Percentiles rank a stretch among this genome's conserved stretches.
Evolutionary conservation across 2,888 invertebrate species (phyloP).

Genomic region (Hypena proboscidalis): DNA sequence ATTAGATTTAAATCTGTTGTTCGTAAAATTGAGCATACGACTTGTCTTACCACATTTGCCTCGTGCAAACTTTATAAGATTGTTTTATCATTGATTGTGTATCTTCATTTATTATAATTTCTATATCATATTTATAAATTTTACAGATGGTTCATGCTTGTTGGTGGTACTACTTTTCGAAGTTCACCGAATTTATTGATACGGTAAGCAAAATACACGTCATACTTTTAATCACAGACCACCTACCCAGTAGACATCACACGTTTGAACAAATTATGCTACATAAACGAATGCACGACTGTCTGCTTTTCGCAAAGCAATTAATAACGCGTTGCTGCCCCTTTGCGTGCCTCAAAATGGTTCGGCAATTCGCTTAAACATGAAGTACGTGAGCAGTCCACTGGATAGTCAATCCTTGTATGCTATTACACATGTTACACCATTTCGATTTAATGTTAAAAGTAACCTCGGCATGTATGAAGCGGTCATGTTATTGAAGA

Average conservation of each 20-base stretch:
- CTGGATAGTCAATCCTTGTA: not conserved
- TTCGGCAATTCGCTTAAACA: too few relatives aligned
- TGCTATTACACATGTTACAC: slow-evolving; percentile 6
- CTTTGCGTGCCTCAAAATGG: too few relatives aligned
- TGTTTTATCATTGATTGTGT: slow-evolving; percentile 2
- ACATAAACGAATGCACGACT: too few relatives aligned
- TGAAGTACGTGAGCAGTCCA: too few relatives aligned
- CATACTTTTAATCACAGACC: too few relatives aligned
- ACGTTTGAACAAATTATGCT: too few relatives aligned
- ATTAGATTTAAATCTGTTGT: too few relatives aligned
- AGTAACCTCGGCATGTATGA: slow-evolving; percentile 16
- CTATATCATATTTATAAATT: slow-evolving; percentile 16
- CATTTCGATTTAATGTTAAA: slow-evolving; percentile 15
- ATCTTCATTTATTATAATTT: not conserved
- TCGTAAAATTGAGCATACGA: too few relatives aligned
- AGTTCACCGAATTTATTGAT: slow-evolving; percentile 98
- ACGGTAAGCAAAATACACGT: slow-evolving; percentile 90
- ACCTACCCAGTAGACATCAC: too few relatives aligned
- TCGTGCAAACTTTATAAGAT: not conserved
- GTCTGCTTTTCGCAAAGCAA: too few relatives aligned
- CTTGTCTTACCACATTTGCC: too few relatives aligned
- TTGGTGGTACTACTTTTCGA: slow-evolving; percentile 99
- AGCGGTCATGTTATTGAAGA: slow-evolving; percentile 13
- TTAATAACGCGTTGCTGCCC: too few relatives aligned
- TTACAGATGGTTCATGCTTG: slow-evolving; percentile 96